phyloP scores from a whole-genome alignment of 1,140 invertebrate species.

The Stenopsyche tienmushanensis region DNA sequence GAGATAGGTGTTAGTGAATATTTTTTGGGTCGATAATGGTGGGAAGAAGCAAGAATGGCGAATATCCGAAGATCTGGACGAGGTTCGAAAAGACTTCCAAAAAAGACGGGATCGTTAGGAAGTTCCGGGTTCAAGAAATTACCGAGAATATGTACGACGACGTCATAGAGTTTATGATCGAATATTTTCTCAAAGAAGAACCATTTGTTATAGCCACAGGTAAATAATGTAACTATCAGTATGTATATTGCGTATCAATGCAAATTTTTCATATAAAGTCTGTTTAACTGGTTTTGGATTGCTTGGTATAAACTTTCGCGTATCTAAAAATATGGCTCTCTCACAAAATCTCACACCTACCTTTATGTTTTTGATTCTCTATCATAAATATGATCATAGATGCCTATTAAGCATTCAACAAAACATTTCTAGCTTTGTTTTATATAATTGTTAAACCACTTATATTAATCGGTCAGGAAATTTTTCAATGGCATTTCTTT shows the following conservation, averaged over 20 bases:
- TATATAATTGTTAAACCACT: too few species aligned
- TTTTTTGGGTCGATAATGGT: conserved; percentile 25
- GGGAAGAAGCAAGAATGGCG: neutral
- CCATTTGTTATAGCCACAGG: conserved; percentile 26
- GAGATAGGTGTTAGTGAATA: neutral
- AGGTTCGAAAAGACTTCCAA: conserved; percentile 25
- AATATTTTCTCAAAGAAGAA: conserved; percentile 36
- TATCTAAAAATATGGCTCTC: too few species aligned
- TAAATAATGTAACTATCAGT: conserved; percentile 8
- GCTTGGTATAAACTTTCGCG: too few species aligned
- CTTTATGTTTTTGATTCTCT: too few species aligned
- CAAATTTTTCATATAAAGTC: too few species aligned
- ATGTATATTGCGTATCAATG: too few species aligned
- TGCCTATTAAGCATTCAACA: too few species aligned
- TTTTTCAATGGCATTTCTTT: too few species aligned
- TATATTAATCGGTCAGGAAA: too few species aligned
- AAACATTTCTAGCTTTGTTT: too few species aligned
- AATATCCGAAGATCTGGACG: conserved; percentile 26
- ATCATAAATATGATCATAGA: too few species aligned
- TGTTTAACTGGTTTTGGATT: too few species aligned
- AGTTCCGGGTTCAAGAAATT: conserved; percentile 32
- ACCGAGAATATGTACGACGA: conserved; percentile 27
- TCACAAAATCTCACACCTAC: neutral
- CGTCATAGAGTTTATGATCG: conserved; percentile 24
- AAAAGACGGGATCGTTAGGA: conserved; percentile 24